Evolutionary conservation across 2,797 vertebrate genomes (phyloP), one percentile per base, ranked within the genome.

Genomic region (Gobionotothen gibberifrons): DNA sequence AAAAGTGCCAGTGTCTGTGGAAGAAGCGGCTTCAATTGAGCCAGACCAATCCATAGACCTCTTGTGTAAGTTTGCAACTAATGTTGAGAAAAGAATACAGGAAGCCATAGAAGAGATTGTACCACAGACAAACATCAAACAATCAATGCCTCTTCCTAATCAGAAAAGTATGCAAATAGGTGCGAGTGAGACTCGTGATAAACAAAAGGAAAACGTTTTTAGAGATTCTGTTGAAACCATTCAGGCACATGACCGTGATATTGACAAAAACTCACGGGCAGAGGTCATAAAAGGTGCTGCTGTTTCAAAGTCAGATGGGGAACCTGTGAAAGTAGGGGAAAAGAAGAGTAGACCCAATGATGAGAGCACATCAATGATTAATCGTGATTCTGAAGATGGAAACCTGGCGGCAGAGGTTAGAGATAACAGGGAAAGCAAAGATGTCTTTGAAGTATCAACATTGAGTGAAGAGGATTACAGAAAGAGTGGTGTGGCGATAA

Each of bases 61-160:
- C 42, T 69, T 95, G 67, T 72, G 80, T 78, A 69, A 77, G 32
- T 94, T 94, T 92, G 85, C 90, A n/a, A 71, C 73, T 40, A 90
- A 92, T 84, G 89, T 93, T 21, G 94, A 92, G 83, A 92, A 89
- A 90, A 92, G 85, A 87, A 86, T 94, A 67, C 91, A 93, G 58
- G 58, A 90, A 70, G 87, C 90, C 12, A 92, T 93, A 48, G 52
- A 91, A 43, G 89, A 93, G 17, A 89, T 89, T 0, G 21, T 16
- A 16, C 90, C 92, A 14, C 79, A 68, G 54, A 66, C 59, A 63
- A 72, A 69, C 29, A 11, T 53, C 55, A 40, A 15, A 17, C 55
- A 69, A 74, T 44, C 67, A 11, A 69, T 59, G 22, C 19, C 47
- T 61, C 55, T 49, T 52, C n/a, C 19, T 36, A 19, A 66, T 36